Conservation (phyloP, 2,888 invertebrate species). For the Apotomis turbidana region DNA sequence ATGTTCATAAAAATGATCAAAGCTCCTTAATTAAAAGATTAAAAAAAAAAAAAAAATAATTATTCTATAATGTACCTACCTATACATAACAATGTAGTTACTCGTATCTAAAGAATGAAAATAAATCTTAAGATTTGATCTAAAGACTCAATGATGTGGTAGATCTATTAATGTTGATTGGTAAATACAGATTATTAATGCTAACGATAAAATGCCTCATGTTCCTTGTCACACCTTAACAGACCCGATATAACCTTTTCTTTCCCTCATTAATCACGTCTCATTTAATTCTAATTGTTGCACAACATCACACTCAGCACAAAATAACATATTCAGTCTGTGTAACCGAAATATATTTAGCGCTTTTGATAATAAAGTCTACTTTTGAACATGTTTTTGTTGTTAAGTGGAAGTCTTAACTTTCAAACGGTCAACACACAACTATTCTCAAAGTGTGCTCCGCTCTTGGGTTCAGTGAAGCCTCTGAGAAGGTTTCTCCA, state of each 20-base stretch:
- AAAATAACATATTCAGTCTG: not conserved
- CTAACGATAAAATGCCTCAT: constrained; percentile 9
- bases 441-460: too few species aligned
- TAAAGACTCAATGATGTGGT: not conserved
- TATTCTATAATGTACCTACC: too few species aligned
- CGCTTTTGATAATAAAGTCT: not conserved
- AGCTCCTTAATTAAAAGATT: too few species aligned
- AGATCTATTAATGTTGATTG: not conserved
- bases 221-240: constrained; percentile 1
- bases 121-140: too few species aligned
- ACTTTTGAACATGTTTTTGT: not conserved
- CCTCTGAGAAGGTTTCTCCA: too few species aligned
- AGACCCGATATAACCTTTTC: constrained; percentile 3
- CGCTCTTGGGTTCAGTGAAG: too few species aligned
- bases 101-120: too few species aligned
- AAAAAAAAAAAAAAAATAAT: too few species aligned
- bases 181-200: not conserved
- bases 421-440: constrained; percentile 28
- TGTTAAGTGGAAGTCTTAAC: constrained; percentile 21
- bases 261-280: constrained; percentile 28
- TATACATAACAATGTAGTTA: too few species aligned
- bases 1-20: too few species aligned
- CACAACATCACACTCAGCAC: constrained; percentile 31
- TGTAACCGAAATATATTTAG: not conserved
- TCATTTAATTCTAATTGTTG: constrained; percentile 38